Evolutionary conservation across 2,113 vertebrate genomes (phyloP), one percentile per base, ranked within the genome.

Genomic region (Myodes glareolus): DNA sequence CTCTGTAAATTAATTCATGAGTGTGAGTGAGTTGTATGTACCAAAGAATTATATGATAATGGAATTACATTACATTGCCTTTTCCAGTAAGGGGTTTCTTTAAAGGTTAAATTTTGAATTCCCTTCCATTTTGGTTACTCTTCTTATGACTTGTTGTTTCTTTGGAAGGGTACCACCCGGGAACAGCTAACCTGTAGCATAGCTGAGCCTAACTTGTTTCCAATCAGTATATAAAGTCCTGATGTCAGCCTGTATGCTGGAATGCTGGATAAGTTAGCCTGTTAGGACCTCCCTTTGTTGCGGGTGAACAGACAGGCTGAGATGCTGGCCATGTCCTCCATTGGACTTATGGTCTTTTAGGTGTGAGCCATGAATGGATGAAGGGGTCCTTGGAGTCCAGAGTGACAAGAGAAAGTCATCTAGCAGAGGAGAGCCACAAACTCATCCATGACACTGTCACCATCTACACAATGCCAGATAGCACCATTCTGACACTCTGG

Each of bases 101-200:
- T 80, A 95, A 87, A 96, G 88, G 82, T 77, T 4, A 91, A 67
- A 84, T 84, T 96, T 75, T 42, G 33, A 78, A 63, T 29, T n/a
- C 13, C 50, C 65, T 89, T 42, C 52, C 94, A n/a, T 86, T 77
- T 12, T 55, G 65, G 16, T 94, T 75, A 81, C 27, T 63, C 61
- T 80, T 92, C 87, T 23, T 94, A 23, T 14, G 45, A n/a, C 17
- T 75, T 63, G 65, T 23, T 78, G 63, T 92, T 93, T 84, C 70
- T 91, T 92, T 61, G 82, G 70, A 93, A 70, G 65, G 9, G 1
- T 52, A 68, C 55, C 31, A 47, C 33, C 42, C 25, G 0, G 65
- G 73, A 94, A 36, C 1, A 80, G 42, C 31, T 93, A 50, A 8
- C 39, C 13, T 50, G 36, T 91, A 80, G 93, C 87, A 27, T 39